Conservation (phyloP, 2,113 vertebrate genomes). For the Sinocyclocheilus anshuiensis region DNA sequence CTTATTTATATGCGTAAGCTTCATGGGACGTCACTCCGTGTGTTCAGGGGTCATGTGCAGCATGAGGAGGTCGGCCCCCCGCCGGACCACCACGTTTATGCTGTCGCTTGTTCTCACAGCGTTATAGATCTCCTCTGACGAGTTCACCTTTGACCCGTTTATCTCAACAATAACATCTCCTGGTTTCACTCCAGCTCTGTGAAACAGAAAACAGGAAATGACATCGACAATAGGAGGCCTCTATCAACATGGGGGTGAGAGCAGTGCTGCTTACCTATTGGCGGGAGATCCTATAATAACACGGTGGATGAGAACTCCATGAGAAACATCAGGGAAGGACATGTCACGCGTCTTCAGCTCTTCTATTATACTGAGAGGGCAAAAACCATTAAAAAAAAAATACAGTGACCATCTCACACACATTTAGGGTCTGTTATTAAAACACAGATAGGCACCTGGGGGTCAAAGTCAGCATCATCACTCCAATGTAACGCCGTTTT, state of each 20-base stretch:
- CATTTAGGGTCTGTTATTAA: background rate
- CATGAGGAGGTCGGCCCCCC: constrained; percentile 74
- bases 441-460: constrained; percentile 77
- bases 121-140: constrained; percentile 87
- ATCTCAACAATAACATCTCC: constrained; percentile 66
- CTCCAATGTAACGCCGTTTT: constrained; percentile 89
- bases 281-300: constrained; percentile 91
- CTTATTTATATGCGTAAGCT: background rate
- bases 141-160: constrained; percentile 67
- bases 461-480: constrained; percentile 94
- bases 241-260: background rate
- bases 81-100: constrained; percentile 82
- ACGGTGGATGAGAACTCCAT: constrained; percentile 90
- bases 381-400: background rate
- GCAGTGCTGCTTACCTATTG: constrained; percentile 76
- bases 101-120: constrained; percentile 80
- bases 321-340: constrained; percentile 84
- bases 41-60: constrained; percentile 85
- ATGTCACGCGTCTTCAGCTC: constrained; percentile 88
- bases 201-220: constrained; percentile 43
- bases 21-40: constrained; percentile 74
- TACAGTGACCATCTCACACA: background rate
- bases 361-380: constrained; percentile 81
- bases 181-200: constrained; percentile 60
- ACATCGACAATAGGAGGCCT: background rate